Conservation (phyloP, 1,140 invertebrate genomes). For the Zaprionus camerounensis region DNA sequence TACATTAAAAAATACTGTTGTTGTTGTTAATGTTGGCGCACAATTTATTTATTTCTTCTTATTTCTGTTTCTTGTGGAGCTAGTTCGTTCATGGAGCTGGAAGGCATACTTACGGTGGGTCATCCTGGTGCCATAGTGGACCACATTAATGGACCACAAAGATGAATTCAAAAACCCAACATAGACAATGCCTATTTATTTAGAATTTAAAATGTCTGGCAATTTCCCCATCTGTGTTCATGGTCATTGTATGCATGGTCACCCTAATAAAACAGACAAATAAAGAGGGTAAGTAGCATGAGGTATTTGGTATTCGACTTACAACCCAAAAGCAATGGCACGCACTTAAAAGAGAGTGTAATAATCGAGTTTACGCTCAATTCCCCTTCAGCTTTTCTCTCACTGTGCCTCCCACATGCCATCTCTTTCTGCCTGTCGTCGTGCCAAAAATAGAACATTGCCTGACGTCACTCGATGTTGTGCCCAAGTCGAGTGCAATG, state of each 20-base stretch:
- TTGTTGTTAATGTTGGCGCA: too few species aligned
- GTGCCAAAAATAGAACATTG: slow-evolving; percentile 55
- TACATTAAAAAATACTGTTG: too few species aligned
- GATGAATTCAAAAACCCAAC: too few species aligned
- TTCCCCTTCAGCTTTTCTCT: slow-evolving; percentile 4
- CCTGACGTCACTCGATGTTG: slow-evolving; percentile 35
- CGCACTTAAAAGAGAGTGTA: slow-evolving; percentile 28
- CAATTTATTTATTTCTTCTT: too few species aligned
- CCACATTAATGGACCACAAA: too few species aligned
- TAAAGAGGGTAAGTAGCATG: too few species aligned
- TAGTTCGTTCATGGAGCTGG: too few species aligned
- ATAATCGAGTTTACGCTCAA: slow-evolving; percentile 26
- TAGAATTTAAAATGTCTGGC: slow-evolving; percentile 93
- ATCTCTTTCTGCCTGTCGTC: not conserved
- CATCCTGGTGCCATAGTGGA: too few species aligned
- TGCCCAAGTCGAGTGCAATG: not conserved
- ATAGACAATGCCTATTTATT: slow-evolving; percentile 86
- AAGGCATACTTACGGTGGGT: too few species aligned
- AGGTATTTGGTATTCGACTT: not conserved
- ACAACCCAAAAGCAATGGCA: not conserved
- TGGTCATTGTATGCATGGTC: slow-evolving; percentile 65
- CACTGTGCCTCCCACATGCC: not conserved
- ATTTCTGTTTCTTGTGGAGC: too few species aligned
- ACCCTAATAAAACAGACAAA: not conserved
- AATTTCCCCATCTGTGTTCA: slow-evolving; percentile 92